phyloP scores from a whole-genome alignment of 2,888 invertebrate genomes.

The Andrena camellia region DNA sequence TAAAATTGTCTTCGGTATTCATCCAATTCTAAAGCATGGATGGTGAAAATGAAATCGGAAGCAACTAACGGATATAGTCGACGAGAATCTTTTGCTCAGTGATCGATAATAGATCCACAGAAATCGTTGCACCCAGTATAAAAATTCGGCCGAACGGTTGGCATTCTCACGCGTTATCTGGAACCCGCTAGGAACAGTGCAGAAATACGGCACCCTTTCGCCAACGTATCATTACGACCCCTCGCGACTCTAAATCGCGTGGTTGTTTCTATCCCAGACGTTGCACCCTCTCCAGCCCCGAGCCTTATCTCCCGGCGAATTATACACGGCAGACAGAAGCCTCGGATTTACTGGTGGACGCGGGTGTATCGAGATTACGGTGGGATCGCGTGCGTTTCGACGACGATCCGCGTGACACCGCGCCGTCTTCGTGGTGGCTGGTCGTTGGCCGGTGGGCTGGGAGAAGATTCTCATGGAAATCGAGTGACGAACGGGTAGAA shows the following conservation, averaged over 20 bases:
- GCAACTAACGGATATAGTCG: no score
- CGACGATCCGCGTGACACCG: conserved; percentile 38
- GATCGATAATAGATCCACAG: not conserved
- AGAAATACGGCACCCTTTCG: conserved; percentile 1
- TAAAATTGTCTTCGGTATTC: not conserved
- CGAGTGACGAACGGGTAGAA: not conserved
- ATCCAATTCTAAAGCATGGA: not conserved
- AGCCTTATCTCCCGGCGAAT: conserved; percentile 68
- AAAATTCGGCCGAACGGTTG: conserved; percentile 3
- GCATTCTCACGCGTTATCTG: conserved; percentile 27
- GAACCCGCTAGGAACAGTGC: conserved; percentile 19
- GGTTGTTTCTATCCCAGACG: conserved; percentile 20
- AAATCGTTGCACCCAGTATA: conserved; percentile 1
- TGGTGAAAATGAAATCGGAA: no score
- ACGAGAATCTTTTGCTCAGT: no score
- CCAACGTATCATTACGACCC: conserved; percentile 31
- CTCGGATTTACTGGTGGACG: conserved; percentile 62
- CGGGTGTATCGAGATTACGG: conserved; percentile 40
- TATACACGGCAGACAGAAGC: conserved; percentile 58
- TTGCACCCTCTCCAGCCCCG: conserved; percentile 25
- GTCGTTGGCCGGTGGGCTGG: no score
- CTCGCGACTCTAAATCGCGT: conserved; percentile 27
- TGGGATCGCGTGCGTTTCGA: conserved; percentile 45
- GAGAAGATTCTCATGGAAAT: not conserved
- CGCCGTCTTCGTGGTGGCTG: not conserved